phyloP scores from a whole-genome alignment of 2,888 invertebrate species.

The Hirtodrosophila histrioides region DNA sequence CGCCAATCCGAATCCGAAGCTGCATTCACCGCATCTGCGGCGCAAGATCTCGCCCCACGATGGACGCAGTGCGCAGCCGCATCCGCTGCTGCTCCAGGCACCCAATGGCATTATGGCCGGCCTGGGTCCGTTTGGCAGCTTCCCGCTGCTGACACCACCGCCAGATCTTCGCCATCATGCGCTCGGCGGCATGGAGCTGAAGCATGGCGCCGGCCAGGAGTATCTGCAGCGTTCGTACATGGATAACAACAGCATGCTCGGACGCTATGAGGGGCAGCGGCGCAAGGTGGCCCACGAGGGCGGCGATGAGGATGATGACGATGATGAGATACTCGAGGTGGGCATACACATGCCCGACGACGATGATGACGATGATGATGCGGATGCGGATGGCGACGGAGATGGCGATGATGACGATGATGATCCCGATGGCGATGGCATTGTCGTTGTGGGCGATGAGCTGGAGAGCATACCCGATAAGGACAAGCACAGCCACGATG shows the following conservation, averaged over 20 bases:
- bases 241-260: conserved; percentile 84
- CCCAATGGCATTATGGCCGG: conserved; percentile 85
- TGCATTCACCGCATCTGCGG: conserved; percentile 97
- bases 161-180: conserved; percentile 83
- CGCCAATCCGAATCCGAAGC: conserved; percentile 98
- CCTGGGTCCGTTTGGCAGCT: conserved; percentile 91
- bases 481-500: conserved; percentile 84
- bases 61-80: conserved; percentile 94
- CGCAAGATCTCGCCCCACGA: conserved; percentile 97
- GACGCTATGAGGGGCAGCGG: conserved; percentile 84
- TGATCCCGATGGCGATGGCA: conserved; percentile 86
- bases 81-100: conserved; percentile 91
- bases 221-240: conserved; percentile 85
- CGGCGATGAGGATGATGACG: conserved; percentile 83
- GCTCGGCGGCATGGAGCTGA: conserved; percentile 86
- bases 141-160: conserved; percentile 90
- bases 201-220: conserved; percentile 86
- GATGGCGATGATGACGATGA: conserved; percentile 83
- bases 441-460: conserved; percentile 92
- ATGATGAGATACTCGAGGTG: conserved; percentile 81
- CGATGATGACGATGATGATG: conserved; percentile 85
- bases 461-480: conserved; percentile 87
- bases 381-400: conserved; percentile 86
- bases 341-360: conserved; percentile 78
- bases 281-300: conserved; percentile 56